These are phyloP conservation scores for Neotragus pygmaeus DNA, from an alignment of 2,113 vertebrate species.

Conservation along the genomic window DNA sequence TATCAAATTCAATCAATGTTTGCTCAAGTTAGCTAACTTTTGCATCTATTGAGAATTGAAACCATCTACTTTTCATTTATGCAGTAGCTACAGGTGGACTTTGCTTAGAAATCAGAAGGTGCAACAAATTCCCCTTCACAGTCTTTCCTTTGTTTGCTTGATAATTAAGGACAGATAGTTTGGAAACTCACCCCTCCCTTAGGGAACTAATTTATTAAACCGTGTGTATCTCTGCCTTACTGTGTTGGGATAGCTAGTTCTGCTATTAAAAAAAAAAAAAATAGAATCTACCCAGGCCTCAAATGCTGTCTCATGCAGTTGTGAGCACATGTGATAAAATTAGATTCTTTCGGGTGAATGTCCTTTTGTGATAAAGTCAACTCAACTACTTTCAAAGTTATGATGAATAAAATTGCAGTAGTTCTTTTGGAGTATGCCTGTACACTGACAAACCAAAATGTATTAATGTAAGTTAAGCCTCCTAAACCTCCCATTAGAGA, in stretches of 20 bases:
- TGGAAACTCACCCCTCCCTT: constrained; percentile 18
- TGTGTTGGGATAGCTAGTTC: neutral
- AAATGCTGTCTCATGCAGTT: constrained; percentile 43
- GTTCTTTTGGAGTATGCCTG: neutral
- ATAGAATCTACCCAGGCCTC: neutral
- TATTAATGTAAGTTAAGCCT: neutral
- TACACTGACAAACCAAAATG: neutral
- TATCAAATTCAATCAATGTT: neutral
- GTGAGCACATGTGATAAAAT: constrained; percentile 32
- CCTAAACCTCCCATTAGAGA: neutral
- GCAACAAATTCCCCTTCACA: neutral
- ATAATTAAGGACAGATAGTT: neutral
- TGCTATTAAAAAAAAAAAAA: neutral
- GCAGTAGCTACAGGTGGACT: neutral
- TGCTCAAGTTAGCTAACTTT: neutral
- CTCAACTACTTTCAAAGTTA: neutral
- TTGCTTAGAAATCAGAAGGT: constrained; percentile 26
- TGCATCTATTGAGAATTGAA: neutral
- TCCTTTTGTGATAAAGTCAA: constrained; percentile 43
- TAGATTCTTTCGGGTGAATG: constrained; percentile 35
- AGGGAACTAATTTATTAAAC: constrained; percentile 5
- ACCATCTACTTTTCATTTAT: neutral
- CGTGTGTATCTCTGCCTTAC: neutral
- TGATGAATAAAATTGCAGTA: neutral
- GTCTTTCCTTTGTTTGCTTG: neutral